A percentile compares a stretch with the other conserved stretches of the same genome.
These are phyloP conservation scores for Balaenoptera acutorostrata DNA, from an alignment of 2,113 vertebrate genomes.

Conservation along the genomic window DNA sequence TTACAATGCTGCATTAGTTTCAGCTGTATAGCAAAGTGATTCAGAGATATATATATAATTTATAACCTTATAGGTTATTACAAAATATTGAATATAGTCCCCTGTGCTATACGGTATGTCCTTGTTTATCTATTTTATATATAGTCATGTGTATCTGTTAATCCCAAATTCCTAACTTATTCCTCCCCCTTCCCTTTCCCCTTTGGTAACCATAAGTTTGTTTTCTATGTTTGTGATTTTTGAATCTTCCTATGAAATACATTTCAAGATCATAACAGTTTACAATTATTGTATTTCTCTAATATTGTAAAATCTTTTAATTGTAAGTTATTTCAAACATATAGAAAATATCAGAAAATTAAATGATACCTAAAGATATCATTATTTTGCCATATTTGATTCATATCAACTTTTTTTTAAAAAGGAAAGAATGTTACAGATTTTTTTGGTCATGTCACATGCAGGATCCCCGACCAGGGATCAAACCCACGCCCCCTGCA, in stretches of 20 bases:
- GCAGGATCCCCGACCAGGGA: background rate
- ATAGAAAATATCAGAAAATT: background rate
- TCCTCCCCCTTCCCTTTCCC: background rate
- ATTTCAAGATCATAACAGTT: background rate
- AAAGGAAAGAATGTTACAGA: background rate
- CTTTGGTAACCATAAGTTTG: background rate
- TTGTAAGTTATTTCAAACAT: background rate
- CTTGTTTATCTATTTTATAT: background rate
- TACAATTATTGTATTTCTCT: background rate
- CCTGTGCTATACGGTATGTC: background rate
- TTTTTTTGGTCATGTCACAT: background rate
- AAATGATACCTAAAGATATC: background rate
- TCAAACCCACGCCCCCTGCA: background rate
- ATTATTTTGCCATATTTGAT: background rate
- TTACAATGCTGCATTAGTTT: background rate
- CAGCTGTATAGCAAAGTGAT: background rate
- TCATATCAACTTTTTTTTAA: background rate
- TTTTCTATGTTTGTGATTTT: background rate
- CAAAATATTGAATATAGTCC: background rate
- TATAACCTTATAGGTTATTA: background rate
- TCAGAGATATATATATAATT: background rate
- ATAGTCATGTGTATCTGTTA: background rate
- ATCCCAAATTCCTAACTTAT: background rate
- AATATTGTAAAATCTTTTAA: background rate
- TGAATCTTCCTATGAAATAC: background rate